Conservation (phyloP, 2,797 vertebrate species). For the Premnoplex brunnescens region DNA sequence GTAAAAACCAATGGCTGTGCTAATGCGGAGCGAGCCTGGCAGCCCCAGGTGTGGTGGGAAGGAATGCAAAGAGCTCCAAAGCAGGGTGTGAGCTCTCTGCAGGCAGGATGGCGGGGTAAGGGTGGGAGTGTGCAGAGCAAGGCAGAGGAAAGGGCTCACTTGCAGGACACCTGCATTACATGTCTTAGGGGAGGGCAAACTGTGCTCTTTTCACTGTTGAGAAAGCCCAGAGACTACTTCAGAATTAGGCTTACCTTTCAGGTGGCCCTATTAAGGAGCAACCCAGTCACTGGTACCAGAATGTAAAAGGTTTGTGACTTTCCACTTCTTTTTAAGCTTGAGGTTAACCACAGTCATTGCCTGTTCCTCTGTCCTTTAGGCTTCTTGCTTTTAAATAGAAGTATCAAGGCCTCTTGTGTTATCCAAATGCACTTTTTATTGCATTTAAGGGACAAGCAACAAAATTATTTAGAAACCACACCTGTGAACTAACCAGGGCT, state of each 20-base stretch:
- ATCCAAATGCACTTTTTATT: not conserved
- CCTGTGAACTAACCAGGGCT: not conserved
- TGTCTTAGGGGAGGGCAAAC: not conserved
- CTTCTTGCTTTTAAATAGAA: not conserved
- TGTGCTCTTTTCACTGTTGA: not conserved
- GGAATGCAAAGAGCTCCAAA: fast-evolving
- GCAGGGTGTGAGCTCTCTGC: not conserved
- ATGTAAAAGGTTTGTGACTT: not conserved
- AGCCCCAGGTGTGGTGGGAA: not conserved
- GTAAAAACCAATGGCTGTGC: not conserved
- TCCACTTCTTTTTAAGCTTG: not conserved
- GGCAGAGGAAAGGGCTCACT: not conserved
- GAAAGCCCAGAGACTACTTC: not conserved
- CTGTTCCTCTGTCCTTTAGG: not conserved
- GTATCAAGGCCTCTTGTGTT: not conserved
- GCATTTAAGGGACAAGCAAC: not conserved
- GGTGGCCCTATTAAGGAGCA: not conserved
- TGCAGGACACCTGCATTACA: not conserved
- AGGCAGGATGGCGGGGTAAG: not conserved
- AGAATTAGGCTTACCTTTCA: not conserved
- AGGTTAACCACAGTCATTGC: not conserved
- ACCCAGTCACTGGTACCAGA: not conserved
- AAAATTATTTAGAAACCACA: not conserved
- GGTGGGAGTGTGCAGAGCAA: not conserved
- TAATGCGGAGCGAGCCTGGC: fast-evolving